Evolutionary conservation across 2,888 invertebrate species (phyloP).

Genomic region (Crioceris asparagi): DNA sequence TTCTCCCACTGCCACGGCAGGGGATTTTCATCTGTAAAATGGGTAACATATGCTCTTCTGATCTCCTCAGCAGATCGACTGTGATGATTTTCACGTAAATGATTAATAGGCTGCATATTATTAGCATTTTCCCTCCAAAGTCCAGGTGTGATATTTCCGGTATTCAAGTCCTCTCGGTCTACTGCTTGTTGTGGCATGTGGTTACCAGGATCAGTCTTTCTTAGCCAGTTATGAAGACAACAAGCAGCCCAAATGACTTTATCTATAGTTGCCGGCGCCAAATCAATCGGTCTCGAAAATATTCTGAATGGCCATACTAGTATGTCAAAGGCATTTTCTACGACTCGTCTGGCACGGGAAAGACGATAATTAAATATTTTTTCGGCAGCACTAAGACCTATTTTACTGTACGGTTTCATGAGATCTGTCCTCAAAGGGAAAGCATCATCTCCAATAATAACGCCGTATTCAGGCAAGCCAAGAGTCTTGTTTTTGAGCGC

Average conservation of each 20-base stretch:
- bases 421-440: slow-evolving; percentile 6
- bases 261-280: slow-evolving; percentile 4
- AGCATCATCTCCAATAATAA: slow-evolving; percentile 8
- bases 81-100: no score
- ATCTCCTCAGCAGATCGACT: slow-evolving; percentile 1
- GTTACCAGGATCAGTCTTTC: slow-evolving; percentile 4
- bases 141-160: slow-evolving; percentile 8
- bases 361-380: no score
- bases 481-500: slow-evolving; percentile 6
- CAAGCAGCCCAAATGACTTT: slow-evolving; percentile 8
- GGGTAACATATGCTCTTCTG: no score
- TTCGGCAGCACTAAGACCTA: neutral
- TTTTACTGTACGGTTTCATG: slow-evolving; percentile 4
- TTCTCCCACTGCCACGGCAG: no score
- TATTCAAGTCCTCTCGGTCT: slow-evolving; percentile 5
- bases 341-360: no score
- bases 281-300: slow-evolving; percentile 3
- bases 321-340: no score
- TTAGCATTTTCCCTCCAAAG: slow-evolving; percentile 4
- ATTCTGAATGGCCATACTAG: slow-evolving; percentile 4
- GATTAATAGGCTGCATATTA: slow-evolving; percentile 1
- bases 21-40: no score
- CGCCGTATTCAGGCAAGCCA: slow-evolving; percentile 2
- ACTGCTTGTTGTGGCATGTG: slow-evolving; percentile 6
- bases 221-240: slow-evolving; percentile 7